A percentile compares a stretch with the other conserved stretches of the same genome.
Evolutionary conservation across 1,140 invertebrate genomes (phyloP).

Genomic region (Lasaia peninsularis): DNA sequence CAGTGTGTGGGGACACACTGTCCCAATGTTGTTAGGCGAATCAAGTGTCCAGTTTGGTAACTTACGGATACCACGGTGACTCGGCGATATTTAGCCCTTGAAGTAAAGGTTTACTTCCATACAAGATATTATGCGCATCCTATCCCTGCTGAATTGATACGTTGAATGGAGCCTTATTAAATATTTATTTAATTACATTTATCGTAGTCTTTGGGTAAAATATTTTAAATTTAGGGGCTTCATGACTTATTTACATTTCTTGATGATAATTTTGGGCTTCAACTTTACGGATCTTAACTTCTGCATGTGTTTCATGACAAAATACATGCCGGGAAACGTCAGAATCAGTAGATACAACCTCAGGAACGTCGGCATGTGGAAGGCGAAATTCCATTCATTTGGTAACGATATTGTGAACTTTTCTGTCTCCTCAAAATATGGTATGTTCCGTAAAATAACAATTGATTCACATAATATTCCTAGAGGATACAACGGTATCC

Average conservation of each 20-base stretch:
- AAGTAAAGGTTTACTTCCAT: too few species aligned
- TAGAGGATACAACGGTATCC: conserved; percentile 95
- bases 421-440: conserved; percentile 92
- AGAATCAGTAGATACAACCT: conserved; percentile 87
- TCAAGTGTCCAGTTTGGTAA: too few species aligned
- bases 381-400: conserved; percentile 91
- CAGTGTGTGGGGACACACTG: too few species aligned
- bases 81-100: too few species aligned
- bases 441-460: conserved; percentile 88
- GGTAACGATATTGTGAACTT: conserved; percentile 88
- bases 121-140: too few species aligned
- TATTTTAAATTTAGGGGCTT: neutral
- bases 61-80: too few species aligned
- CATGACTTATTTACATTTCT: conserved; percentile 51
- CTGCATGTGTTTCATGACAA: conserved; percentile 90
- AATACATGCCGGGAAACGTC: conserved; percentile 85
- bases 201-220: conserved; percentile 1
- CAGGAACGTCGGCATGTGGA: conserved; percentile 90
- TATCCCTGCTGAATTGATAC: too few species aligned
- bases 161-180: too few species aligned
- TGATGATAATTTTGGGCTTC: conserved; percentile 62
- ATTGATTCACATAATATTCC: conserved; percentile 93
- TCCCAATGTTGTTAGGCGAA: too few species aligned
- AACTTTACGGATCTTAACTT: conserved; percentile 64
- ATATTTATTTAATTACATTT: neutral